phyloP scores from a whole-genome alignment of 2,888 invertebrate genomes.

The Caenorhabditis afra region DNA sequence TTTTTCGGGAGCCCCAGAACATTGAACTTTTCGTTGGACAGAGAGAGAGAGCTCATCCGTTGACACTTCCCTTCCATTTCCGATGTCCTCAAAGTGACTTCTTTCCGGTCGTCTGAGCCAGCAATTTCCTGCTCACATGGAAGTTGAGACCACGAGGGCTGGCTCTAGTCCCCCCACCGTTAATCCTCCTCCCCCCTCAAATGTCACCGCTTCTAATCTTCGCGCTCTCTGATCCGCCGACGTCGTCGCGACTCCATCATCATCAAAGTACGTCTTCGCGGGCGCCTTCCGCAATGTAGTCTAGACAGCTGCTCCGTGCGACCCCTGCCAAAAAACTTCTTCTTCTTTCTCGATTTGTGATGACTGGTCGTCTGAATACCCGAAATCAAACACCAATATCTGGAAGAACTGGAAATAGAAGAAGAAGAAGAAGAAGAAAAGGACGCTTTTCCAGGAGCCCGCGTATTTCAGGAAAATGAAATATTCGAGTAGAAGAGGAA shows the following conservation, averaged over 20 bases:
- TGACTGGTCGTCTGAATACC: background rate
- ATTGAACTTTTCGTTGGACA: too few species aligned
- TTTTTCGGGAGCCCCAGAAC: background rate
- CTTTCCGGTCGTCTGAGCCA: too few species aligned
- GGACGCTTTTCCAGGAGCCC: background rate
- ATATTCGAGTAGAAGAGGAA: constrained; percentile 8
- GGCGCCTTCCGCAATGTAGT: constrained; percentile 7
- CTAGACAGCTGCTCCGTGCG: constrained; percentile 26
- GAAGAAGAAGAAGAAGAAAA: background rate
- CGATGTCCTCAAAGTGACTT: too few species aligned
- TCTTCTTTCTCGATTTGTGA: constrained; percentile 23
- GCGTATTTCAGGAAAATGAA: constrained; percentile 13
- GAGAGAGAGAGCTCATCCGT: too few species aligned
- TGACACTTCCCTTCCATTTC: too few species aligned
- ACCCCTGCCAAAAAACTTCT: constrained; percentile 19
- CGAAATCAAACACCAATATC: constrained; percentile 31
- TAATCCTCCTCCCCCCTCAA: background rate
- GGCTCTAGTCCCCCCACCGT: background rate
- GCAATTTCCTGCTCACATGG: too few species aligned
- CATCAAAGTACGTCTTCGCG: constrained; percentile 41
- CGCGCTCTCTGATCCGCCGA: constrained; percentile 4
- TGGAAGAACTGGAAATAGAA: constrained; percentile 1
- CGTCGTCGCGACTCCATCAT: constrained; percentile 13
- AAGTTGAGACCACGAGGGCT: background rate
- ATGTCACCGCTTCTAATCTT: constrained; percentile 15